Conservation (phyloP, 2,888 invertebrate species). For the Chymomyza fuscimana region DNA sequence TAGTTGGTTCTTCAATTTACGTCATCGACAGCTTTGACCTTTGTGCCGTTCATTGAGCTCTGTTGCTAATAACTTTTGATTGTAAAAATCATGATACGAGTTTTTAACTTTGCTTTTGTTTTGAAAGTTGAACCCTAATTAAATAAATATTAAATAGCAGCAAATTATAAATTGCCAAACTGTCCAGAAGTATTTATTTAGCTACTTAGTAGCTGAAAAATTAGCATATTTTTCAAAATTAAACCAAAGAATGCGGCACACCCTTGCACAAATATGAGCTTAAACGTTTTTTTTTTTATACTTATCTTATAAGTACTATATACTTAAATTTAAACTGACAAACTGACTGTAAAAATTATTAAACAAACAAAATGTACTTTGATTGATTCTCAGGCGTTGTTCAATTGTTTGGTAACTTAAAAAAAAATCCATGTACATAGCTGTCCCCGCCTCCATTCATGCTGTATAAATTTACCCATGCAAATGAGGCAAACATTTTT, state of each 20-base stretch:
- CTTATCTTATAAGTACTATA: too few species aligned
- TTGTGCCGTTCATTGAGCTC: conserved; percentile 38
- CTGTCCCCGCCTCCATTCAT: conserved; percentile 18
- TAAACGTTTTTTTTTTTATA: not conserved
- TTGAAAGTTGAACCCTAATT: conserved; percentile 32
- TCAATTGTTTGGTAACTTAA: not conserved
- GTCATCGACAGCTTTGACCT: conserved; percentile 21
- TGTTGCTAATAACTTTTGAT: conserved; percentile 4
- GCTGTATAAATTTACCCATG: conserved; percentile 21
- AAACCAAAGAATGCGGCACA: not conserved
- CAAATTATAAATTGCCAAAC: not conserved
- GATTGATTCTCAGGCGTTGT: not conserved
- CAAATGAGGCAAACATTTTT: conserved; percentile 24
- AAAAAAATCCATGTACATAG: not conserved
- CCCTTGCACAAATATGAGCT: not conserved
- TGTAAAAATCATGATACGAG: not conserved
- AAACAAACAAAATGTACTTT: not conserved
- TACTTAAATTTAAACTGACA: too few species aligned
- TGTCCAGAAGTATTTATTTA: not conserved
- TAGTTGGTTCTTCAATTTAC: conserved; percentile 18
- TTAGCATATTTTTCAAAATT: not conserved
- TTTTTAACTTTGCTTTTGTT: conserved; percentile 18
- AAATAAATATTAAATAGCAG: not conserved
- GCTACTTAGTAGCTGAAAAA: not conserved
- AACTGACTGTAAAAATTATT: too few species aligned